Evolutionary conservation across 2,113 vertebrate species (phyloP).

Genomic region (Macaca fascicularis): T2T-MFA8v1.1 NC_088381.1:162448501-162449000

Average conservation of each 20-base stretch:
- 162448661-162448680: background rate
- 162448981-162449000: background rate
- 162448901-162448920: background rate
- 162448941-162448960: background rate
- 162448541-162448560: too few relatives aligned
- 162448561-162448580: too few relatives aligned
- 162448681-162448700: background rate
- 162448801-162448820: background rate
- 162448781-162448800: background rate
- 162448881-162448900: background rate
- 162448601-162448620: background rate
- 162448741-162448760: background rate
- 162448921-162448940: fast-evolving
- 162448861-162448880: background rate
- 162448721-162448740: background rate
- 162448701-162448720: background rate
- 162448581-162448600: too few relatives aligned
- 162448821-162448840: background rate
- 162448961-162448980: background rate
- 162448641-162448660: too few relatives aligned
- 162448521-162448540: too few relatives aligned
- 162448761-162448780: background rate
- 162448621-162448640: background rate
- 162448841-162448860: background rate
- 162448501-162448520: too few relatives aligned